Percentiles rank a stretch among this genome's conserved stretches.
Conservation (phyloP, 2,888 invertebrate genomes). For the Stratiomys singularior region DNA sequence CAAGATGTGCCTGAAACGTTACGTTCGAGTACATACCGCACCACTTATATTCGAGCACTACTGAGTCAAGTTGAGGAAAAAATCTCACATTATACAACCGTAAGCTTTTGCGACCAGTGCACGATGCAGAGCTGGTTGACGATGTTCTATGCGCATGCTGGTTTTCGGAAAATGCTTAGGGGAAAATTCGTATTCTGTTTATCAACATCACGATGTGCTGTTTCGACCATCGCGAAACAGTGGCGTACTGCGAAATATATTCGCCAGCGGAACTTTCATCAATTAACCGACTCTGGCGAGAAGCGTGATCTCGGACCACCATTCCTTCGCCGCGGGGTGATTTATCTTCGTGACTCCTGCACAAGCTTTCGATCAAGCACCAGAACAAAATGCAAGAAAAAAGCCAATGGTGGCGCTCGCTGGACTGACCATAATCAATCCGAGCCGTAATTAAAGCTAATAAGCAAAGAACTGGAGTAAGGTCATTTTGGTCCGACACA, state of each 20-base stretch:
- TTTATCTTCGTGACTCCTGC: no score
- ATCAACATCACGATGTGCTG: not conserved
- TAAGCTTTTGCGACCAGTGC: conserved; percentile 12
- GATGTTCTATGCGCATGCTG: conserved; percentile 12
- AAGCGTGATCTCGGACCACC: no score
- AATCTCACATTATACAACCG: conserved; percentile 29
- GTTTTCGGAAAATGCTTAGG: conserved; percentile 17
- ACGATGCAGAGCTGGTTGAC: conserved; percentile 28
- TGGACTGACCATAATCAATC: not conserved
- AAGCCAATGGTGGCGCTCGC: no score
- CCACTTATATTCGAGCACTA: conserved; percentile 31
- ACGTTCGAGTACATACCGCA: conserved; percentile 23
- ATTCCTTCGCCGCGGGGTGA: no score
- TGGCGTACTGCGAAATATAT: not conserved
- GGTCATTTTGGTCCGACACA: not conserved
- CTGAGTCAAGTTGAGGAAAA: conserved; percentile 15
- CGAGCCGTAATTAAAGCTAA: not conserved
- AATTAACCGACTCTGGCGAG: no score
- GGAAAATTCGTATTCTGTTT: conserved; percentile 21
- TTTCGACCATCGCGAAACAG: not conserved
- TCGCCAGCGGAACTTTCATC: no score
- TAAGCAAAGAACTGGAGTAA: not conserved
- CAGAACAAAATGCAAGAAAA: no score
- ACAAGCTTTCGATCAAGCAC: no score
- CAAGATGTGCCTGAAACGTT: conserved; percentile 10